phyloP scores from a whole-genome alignment of 2,113 vertebrate species.

The Leptobrachium leishanense region DNA sequence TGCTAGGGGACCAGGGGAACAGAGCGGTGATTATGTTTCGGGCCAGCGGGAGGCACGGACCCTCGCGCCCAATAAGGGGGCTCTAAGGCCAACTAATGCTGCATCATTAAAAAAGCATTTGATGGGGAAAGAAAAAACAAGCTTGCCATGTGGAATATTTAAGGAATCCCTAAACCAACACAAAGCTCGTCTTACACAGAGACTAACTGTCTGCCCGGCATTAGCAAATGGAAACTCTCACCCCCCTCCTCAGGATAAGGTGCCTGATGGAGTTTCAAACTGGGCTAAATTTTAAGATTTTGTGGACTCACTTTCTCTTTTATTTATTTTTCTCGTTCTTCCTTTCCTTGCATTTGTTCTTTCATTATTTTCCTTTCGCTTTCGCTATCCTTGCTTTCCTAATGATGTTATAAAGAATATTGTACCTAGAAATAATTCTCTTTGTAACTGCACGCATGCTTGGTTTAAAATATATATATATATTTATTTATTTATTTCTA shows the following conservation, averaged over 20 bases:
- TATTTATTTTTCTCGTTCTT: not conserved
- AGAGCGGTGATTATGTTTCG: conserved; percentile 4
- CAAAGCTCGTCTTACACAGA: conserved; percentile 32
- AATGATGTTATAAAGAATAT: no score
- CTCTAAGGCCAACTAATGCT: conserved; percentile 13
- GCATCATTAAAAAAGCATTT: conserved; percentile 34
- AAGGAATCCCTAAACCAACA: conserved; percentile 45
- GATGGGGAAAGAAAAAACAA: conserved; percentile 21
- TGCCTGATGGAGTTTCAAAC: conserved; percentile 31
- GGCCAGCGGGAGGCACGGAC: conserved; percentile 2
- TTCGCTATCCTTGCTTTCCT: no score
- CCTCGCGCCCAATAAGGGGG: conserved; percentile 26
- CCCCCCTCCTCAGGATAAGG: not conserved
- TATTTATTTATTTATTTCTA: no score
- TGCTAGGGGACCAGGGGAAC: not conserved
- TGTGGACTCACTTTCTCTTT: conserved; percentile 13
- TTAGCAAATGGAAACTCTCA: conserved; percentile 36
- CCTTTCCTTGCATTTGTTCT: no score
- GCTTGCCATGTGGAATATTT: conserved; percentile 28
- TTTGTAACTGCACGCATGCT: no score
- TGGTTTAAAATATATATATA: no score
- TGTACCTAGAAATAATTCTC: no score
- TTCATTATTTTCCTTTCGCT: no score
- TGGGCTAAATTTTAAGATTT: conserved; percentile 17
- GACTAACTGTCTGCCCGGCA: conserved; percentile 22